A percentile compares a stretch with the other conserved stretches of the same genome.
phyloP scores from a whole-genome alignment of 2,888 invertebrate genomes.

The Drosophila bunnanda region DNA sequence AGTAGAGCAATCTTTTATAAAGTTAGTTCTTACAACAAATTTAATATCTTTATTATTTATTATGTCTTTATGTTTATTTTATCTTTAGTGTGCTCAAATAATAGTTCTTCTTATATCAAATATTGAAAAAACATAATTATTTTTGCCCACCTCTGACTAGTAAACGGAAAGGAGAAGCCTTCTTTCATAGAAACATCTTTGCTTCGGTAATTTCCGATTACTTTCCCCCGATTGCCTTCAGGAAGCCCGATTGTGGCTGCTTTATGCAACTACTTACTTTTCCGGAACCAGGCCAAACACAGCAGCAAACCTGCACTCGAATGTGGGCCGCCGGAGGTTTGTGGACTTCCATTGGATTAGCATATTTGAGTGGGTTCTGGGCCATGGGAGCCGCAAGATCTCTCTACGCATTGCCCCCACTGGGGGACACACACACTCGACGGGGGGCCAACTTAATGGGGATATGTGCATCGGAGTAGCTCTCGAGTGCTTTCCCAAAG shows the following conservation, averaged over 20 bases:
- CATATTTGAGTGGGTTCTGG: conserved; percentile 56
- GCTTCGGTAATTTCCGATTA: conserved; percentile 8
- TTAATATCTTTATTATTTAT: too few relatives aligned
- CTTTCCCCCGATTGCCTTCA: conserved; percentile 5
- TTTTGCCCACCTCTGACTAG: background rate
- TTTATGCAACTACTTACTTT: conserved; percentile 14
- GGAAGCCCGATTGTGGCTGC: conserved; percentile 23
- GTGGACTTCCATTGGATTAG: conserved; percentile 51
- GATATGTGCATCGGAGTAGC: conserved; percentile 39
- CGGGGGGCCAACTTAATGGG: conserved; percentile 36
- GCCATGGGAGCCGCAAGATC: conserved; percentile 26
- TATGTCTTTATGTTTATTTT: too few relatives aligned
- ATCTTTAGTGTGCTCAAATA: background rate
- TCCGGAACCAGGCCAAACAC: conserved; percentile 13
- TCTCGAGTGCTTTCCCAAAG: conserved; percentile 32
- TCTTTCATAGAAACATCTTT: background rate
- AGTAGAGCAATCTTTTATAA: background rate
- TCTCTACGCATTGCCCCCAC: conserved; percentile 19
- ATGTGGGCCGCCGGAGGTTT: conserved; percentile 30
- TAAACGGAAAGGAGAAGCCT: background rate
- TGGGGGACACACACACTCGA: conserved; percentile 19
- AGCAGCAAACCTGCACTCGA: conserved; percentile 32
- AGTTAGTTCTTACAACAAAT: too few relatives aligned
- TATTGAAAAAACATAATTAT: background rate
- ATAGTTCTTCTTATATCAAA: background rate